Evolutionary conservation across 2,113 vertebrate genomes (phyloP), one percentile per base, ranked within the genome.

Genomic region (Stictonetta naevosa): DNA sequence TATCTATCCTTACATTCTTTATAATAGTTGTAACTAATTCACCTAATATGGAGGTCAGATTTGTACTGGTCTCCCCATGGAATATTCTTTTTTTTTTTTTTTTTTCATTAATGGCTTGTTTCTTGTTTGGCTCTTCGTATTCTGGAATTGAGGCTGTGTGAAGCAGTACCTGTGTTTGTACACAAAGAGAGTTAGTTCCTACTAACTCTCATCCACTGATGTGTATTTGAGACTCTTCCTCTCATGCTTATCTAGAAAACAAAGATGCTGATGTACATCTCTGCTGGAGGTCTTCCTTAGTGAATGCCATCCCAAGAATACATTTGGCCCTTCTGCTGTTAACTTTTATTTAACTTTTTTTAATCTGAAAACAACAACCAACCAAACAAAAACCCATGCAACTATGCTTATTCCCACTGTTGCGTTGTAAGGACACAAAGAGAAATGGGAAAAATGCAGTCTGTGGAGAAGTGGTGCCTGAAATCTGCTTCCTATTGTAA

Each of bases 11-110:
- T 80, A 53, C 46, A 60, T 63, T n/a, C 26, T 73, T 81, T 92
- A 58, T 83, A 66, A 86, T 34, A 77, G 22, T 34, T 88, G 56
- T 42, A 93, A 40, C 40, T 94, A 63, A 83, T 74, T 90, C 94
- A 6, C 48, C 11, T 71, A 10, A 17, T 59, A 23, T 46, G 13
- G 60, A 77, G 84, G 33, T 55, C 46, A 71, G 56, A 15, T 67
- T 92, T 92, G 81, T 83, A 50, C 60, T 66, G 28, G 9, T 83
- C 21, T 79, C 3, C 59, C 40, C 59, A 12, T 22, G n/a, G 14
- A 77, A 59, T 38, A n/a, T 56, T 66, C 60, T 66, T 58, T 34
- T 0, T 42, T 88, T 90, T 92, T 58, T 34, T 0, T 48, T 88
- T 52, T 52, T 52, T 88, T 88, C 90, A 83, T 69, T 80, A 62